Conservation (phyloP, 2,797 vertebrate genomes). For the Hippocampus kuda region DNA sequence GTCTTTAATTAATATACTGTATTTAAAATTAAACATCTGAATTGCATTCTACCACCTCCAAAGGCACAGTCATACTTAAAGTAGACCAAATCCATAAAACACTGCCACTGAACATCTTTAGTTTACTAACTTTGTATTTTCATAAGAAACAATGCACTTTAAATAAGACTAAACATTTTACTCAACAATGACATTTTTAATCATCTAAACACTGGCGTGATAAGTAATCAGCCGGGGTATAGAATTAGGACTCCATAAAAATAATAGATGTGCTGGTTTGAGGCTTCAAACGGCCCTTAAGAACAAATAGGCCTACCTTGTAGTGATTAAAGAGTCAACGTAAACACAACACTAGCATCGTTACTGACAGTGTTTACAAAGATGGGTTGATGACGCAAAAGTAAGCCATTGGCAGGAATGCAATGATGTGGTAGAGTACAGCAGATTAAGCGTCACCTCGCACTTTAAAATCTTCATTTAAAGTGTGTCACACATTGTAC, state of each 20-base stretch:
- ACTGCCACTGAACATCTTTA: constrained; percentile 61
- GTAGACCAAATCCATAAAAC: constrained; percentile 72
- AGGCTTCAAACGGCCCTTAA: constrained; percentile 28
- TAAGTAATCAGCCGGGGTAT: constrained; percentile 55
- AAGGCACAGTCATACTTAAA: constrained; percentile 76
- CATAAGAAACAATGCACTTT: constrained; percentile 63
- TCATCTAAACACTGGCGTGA: constrained; percentile 49
- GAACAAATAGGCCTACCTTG: neutral
- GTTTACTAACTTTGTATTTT: constrained; percentile 50
- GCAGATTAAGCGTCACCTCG: neutral
- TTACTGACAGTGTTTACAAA: constrained; percentile 46
- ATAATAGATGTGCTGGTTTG: constrained; percentile 63
- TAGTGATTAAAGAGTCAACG: neutral
- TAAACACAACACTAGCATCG: constrained; percentile 5
- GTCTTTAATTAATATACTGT: constrained; percentile 63
- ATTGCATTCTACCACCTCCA: constrained; percentile 74
- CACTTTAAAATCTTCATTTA: neutral
- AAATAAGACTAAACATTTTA: constrained; percentile 53
- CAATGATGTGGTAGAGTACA: constrained; percentile 19
- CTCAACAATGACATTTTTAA: constrained; percentile 56
- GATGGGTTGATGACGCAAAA: constrained; percentile 46
- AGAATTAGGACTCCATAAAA: constrained; percentile 31
- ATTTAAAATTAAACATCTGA: constrained; percentile 77
- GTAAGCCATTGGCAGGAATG: constrained; percentile 41
- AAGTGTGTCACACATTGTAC: neutral